Conservation (phyloP, 2,113 vertebrate species). For the Lampris megalopsis region DNA sequence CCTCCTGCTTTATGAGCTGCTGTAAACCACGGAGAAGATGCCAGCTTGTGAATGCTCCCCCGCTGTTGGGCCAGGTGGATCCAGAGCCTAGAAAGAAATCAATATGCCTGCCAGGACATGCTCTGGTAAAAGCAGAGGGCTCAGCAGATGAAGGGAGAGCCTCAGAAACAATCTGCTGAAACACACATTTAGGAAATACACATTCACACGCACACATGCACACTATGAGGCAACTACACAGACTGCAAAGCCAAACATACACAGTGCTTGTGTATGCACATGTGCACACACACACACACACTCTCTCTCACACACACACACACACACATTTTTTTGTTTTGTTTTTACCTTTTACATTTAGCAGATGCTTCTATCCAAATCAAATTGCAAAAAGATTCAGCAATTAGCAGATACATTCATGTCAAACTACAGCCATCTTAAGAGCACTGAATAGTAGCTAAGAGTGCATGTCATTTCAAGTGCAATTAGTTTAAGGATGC, state of each 20-base stretch:
- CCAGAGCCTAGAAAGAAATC: slow-evolving; percentile 54
- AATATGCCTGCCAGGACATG: slow-evolving; percentile 44
- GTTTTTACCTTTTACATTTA: no score
- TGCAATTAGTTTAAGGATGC: no score
- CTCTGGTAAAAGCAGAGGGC: slow-evolving; percentile 18
- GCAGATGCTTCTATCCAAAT: no score
- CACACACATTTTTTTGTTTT: no score
- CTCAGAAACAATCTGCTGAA: slow-evolving; percentile 8
- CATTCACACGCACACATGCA: neutral
- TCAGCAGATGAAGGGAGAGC: slow-evolving; percentile 24
- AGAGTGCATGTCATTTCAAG: no score
- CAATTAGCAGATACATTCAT: no score
- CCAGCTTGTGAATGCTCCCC: slow-evolving; percentile 57
- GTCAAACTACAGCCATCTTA: no score
- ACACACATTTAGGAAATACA: slow-evolving; percentile 15
- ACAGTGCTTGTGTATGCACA: neutral
- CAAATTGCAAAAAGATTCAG: no score
- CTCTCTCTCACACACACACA: neutral
- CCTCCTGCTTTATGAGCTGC: slow-evolving; percentile 46
- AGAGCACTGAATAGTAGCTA: no score
- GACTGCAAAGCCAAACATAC: no score
- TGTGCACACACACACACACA: neutral
- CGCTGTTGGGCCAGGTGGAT: slow-evolving; percentile 67
- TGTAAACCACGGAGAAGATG: slow-evolving; percentile 46
- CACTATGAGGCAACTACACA: neutral